Conservation (phyloP, 2,888 invertebrate genomes). For the Arctia plantaginis region DNA sequence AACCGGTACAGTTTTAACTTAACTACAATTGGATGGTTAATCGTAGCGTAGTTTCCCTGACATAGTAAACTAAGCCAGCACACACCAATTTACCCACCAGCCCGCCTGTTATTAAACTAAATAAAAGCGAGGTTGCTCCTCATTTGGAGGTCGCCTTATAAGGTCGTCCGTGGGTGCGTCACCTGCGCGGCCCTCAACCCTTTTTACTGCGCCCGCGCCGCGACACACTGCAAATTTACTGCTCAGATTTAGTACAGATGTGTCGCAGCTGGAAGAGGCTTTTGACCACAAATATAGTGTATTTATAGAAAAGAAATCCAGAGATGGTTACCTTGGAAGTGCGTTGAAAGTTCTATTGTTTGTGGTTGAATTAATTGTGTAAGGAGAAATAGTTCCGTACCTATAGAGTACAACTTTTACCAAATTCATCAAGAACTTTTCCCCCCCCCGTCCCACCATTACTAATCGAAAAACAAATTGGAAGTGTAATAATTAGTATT, state of each 20-base stretch:
- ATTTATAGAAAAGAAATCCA: not conserved
- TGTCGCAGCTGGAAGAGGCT: conserved; percentile 6
- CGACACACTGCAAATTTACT: conserved; percentile 51
- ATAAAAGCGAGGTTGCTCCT: conserved; percentile 25
- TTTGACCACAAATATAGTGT: not conserved
- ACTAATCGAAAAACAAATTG: not conserved
- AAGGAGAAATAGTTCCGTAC: too few relatives aligned
- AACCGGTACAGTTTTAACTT: not conserved
- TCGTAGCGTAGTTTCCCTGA: not conserved
- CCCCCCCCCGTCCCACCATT: too few relatives aligned
- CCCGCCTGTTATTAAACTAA: not conserved
- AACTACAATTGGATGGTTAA: not conserved
- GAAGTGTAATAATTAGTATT: not conserved
- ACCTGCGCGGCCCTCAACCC: conserved; percentile 42
- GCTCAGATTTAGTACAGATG: conserved; percentile 21
- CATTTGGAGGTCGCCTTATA: conserved; percentile 48
- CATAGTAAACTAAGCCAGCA: not conserved
- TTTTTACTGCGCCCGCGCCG: conserved; percentile 45
- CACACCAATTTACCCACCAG: not conserved
- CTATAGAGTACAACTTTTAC: too few relatives aligned
- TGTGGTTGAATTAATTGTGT: too few relatives aligned
- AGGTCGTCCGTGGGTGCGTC: conserved; percentile 45
- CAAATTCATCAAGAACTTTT: too few relatives aligned
- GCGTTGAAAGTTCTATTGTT: not conserved
- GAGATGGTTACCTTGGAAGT: not conserved